Evolutionary conservation across 2,888 invertebrate species (phyloP).

Genomic region (Watsonalla cultraria): DNA sequence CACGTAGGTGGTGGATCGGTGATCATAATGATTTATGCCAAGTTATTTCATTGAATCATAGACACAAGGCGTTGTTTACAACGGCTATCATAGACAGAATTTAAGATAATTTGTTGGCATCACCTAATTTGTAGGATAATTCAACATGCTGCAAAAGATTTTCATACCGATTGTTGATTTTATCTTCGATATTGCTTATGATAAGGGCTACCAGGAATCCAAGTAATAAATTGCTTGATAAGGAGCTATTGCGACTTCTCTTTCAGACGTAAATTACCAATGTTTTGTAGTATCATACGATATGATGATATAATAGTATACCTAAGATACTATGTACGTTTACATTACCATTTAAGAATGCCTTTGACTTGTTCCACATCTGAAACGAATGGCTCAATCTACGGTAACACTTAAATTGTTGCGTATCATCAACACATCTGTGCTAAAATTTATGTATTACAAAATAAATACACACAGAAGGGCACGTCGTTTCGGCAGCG

Average conservation of each 20-base stretch:
- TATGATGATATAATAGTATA: no score
- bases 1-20: neutral
- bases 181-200: neutral
- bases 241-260: neutral
- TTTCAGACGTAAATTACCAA: neutral
- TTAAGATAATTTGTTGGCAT: slow-evolving; percentile 15
- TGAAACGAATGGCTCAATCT: no score
- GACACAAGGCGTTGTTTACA: neutral
- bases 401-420: no score
- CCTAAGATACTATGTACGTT: no score
- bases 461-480: no score
- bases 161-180: neutral
- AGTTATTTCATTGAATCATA: neutral
- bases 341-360: no score
- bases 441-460: no score
- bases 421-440: no score
- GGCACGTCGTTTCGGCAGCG: no score
- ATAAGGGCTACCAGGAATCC: neutral
- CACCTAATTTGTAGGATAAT: slow-evolving; percentile 4
- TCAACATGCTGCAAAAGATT: neutral
- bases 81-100: slow-evolving; percentile 6
- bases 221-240: neutral
- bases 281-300: neutral
- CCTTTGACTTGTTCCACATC: no score
- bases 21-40: neutral